These are phyloP conservation scores for Dorcus hopei DNA, from an alignment of 2,888 invertebrate genomes.

Conservation along the genomic window DNA sequence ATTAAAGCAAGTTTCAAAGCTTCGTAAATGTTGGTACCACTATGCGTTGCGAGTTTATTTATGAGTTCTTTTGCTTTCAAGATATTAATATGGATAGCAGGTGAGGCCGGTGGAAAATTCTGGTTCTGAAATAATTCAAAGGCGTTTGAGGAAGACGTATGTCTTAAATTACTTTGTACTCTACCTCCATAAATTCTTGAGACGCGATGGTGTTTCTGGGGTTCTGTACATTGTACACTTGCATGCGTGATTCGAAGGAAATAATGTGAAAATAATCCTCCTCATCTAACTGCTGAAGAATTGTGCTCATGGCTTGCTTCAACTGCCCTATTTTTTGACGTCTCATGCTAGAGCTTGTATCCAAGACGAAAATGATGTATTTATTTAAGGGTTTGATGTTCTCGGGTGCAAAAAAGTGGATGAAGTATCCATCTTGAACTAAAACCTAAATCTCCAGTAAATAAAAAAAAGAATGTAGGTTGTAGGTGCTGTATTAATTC, in stretches of 20 bases:
- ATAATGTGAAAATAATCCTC: conserved; percentile 68
- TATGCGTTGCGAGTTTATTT: conserved; percentile 54
- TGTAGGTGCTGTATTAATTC: conserved; percentile 29
- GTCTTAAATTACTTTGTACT: not conserved
- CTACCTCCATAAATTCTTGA: not conserved
- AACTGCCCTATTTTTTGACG: conserved; percentile 65
- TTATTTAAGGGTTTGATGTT: conserved; percentile 60
- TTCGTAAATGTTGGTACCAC: conserved; percentile 66
- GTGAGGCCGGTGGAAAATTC: conserved; percentile 50
- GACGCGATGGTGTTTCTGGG: too few species aligned
- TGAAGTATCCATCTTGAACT: conserved; percentile 70
- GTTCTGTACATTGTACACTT: conserved; percentile 51
- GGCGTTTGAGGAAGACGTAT: too few species aligned
- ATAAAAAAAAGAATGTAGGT: conserved; percentile 2
- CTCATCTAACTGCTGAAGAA: conserved; percentile 59
- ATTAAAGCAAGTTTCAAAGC: conserved; percentile 57
- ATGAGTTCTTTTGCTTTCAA: conserved; percentile 59
- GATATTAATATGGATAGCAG: conserved; percentile 55
- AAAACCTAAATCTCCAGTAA: conserved; percentile 47
- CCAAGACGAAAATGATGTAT: conserved; percentile 71
- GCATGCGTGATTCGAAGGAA: conserved; percentile 58
- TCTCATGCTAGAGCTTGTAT: conserved; percentile 73
- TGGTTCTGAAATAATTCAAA: not conserved
- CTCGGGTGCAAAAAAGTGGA: conserved; percentile 70
- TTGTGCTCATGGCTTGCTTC: conserved; percentile 64